Evolutionary conservation across 2,113 vertebrate species (phyloP).

Genomic region (Puntigrus tetrazona): DNA sequence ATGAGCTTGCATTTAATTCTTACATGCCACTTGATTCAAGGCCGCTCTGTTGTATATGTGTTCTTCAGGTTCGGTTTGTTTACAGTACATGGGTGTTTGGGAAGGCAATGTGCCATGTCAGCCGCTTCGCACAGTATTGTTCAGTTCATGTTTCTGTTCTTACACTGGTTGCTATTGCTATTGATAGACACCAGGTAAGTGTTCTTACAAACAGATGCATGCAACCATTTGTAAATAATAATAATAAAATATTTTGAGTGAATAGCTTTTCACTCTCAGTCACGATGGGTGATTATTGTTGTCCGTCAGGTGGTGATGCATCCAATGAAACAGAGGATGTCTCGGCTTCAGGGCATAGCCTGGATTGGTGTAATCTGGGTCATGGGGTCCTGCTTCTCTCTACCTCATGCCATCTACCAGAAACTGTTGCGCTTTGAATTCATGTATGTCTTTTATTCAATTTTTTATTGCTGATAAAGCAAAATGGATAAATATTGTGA

Average conservation of each 20-base stretch:
- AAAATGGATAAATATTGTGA: neutral
- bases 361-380: slow-evolving; percentile 79
- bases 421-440: slow-evolving; percentile 70
- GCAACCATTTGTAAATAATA: neutral
- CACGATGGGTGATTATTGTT: neutral
- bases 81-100: slow-evolving; percentile 82
- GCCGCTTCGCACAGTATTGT: slow-evolving; percentile 80
- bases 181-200: slow-evolving; percentile 78
- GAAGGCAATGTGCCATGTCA: slow-evolving; percentile 79
- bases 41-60: neutral
- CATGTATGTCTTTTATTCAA: neutral
- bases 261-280: neutral
- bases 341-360: slow-evolving; percentile 72
- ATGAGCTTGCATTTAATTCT: neutral
- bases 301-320: slow-evolving; percentile 77
- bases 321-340: slow-evolving; percentile 77
- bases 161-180: slow-evolving; percentile 77
- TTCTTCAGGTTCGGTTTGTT: slow-evolving; percentile 75
- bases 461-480: neutral
- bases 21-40: neutral
- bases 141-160: slow-evolving; percentile 80
- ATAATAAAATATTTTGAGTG: neutral
- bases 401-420: slow-evolving; percentile 81
- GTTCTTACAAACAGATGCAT: neutral
- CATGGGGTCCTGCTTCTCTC: slow-evolving; percentile 79